phyloP scores from a whole-genome alignment of 2,888 invertebrate species.

The Branchinecta sandiegonensis region DNA sequence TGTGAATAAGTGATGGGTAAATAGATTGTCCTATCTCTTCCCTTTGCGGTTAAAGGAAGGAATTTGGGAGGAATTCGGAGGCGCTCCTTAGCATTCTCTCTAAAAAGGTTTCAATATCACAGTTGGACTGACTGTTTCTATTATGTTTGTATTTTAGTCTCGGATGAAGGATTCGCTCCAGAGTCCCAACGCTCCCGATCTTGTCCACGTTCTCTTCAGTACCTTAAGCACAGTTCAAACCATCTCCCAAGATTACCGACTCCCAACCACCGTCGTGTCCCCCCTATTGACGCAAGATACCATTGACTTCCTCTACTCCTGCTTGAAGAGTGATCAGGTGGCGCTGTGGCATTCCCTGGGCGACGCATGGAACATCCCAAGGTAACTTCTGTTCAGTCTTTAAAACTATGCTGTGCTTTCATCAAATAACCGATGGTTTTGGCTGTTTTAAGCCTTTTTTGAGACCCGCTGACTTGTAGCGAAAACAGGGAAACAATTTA shows the following conservation, averaged over 20 bases:
- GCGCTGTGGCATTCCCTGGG: constrained; percentile 1
- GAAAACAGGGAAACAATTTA: too few species aligned
- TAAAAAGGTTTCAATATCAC: too few species aligned
- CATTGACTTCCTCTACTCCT: neutral
- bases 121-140: too few species aligned
- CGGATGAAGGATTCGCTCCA: neutral
- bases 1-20: too few species aligned
- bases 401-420: too few species aligned
- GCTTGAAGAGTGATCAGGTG: constrained; percentile 11
- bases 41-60: too few species aligned
- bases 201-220: neutral
- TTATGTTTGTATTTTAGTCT: neutral
- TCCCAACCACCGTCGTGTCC: neutral
- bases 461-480: too few species aligned
- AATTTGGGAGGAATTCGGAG: too few species aligned
- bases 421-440: too few species aligned
- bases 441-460: too few species aligned
- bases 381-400: neutral
- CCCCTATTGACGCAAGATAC: neutral
- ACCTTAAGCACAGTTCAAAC: neutral
- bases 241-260: neutral
- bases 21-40: too few species aligned
- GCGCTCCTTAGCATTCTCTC: too few species aligned
- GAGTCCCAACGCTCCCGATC: neutral
- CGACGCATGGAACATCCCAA: neutral